Evolutionary conservation across 2,797 vertebrate genomes (phyloP).

Genomic region (Rhadinocentrus ornatus): DNA sequence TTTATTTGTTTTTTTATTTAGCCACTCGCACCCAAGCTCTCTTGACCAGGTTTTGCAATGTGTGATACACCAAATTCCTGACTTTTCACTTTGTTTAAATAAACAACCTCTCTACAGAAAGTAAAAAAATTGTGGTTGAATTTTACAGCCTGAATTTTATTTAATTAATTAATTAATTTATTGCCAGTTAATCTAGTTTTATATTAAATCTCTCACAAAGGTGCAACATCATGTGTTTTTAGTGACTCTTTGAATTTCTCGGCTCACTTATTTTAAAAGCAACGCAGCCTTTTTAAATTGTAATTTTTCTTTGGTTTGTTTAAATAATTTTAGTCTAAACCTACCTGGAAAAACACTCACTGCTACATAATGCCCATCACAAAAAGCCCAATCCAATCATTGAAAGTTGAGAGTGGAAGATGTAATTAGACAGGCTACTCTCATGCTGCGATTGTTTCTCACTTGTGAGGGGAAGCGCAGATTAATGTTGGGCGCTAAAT

Average conservation of each 20-base stretch:
- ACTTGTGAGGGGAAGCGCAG: slow-evolving; percentile 66
- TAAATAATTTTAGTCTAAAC: slow-evolving; percentile 3
- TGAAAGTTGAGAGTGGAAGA: slow-evolving; percentile 74
- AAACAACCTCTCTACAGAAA: slow-evolving; percentile 33
- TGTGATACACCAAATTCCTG: slow-evolving; percentile 27
- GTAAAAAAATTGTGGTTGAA: slow-evolving; percentile 4
- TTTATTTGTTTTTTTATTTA: neutral
- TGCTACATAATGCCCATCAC: slow-evolving; percentile 35
- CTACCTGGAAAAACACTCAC: slow-evolving; percentile 35
- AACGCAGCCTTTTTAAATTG: neutral
- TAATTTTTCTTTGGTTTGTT: neutral
- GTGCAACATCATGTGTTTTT: slow-evolving; percentile 2
- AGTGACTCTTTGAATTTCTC: neutral
- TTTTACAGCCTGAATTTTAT: neutral
- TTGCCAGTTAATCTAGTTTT: slow-evolving; percentile 9
- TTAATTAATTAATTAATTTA: too few species aligned
- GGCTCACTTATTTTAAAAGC: neutral
- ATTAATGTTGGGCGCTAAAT: slow-evolving; percentile 76
- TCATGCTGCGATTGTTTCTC: slow-evolving; percentile 74
- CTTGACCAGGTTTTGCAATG: slow-evolving; percentile 39
- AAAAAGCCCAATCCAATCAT: slow-evolving; percentile 49
- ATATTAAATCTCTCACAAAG: slow-evolving; percentile 1
- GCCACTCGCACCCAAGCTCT: slow-evolving; percentile 39
- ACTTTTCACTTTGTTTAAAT: slow-evolving; percentile 19
- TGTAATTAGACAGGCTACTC: slow-evolving; percentile 71